These are phyloP conservation scores for Spilarctia lutea DNA, from an alignment of 2,888 invertebrate genomes.

Conservation along the genomic window DNA sequence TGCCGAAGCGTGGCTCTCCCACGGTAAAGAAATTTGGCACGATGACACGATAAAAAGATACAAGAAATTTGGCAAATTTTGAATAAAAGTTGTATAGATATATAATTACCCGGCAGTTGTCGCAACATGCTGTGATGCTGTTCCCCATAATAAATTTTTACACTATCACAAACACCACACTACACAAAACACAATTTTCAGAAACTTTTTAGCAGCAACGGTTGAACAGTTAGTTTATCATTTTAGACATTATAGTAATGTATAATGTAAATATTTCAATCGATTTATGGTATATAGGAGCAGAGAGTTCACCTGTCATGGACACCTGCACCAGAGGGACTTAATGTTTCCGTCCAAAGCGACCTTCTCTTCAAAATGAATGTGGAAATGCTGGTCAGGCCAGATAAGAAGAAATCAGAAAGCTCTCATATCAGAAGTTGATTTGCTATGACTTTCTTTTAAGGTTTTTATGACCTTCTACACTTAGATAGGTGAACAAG, in stretches of 20 bases:
- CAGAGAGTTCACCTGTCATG: too few relatives aligned
- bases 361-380: too few relatives aligned
- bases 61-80: too few relatives aligned
- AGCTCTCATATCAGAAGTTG: not conserved
- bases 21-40: too few relatives aligned
- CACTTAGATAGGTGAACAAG: not conserved
- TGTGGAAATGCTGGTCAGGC: too few relatives aligned
- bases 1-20: too few relatives aligned
- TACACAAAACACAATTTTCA: not conserved
- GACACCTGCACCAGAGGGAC: too few relatives aligned
- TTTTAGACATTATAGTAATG: not conserved
- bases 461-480: not conserved
- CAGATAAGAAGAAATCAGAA: not conserved
- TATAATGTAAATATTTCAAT: too few relatives aligned
- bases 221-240: not conserved
- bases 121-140: conserved; percentile 30
- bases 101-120: conserved; percentile 36
- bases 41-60: too few relatives aligned
- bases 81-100: not conserved
- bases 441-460: too few relatives aligned
- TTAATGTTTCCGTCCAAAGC: too few relatives aligned
- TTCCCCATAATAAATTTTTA: conserved; percentile 28
- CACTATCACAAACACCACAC: not conserved
- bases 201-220: not conserved
- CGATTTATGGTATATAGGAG: too few relatives aligned